Conservation (phyloP, 2,113 vertebrate species). For the Tylochromis polylepis region DNA sequence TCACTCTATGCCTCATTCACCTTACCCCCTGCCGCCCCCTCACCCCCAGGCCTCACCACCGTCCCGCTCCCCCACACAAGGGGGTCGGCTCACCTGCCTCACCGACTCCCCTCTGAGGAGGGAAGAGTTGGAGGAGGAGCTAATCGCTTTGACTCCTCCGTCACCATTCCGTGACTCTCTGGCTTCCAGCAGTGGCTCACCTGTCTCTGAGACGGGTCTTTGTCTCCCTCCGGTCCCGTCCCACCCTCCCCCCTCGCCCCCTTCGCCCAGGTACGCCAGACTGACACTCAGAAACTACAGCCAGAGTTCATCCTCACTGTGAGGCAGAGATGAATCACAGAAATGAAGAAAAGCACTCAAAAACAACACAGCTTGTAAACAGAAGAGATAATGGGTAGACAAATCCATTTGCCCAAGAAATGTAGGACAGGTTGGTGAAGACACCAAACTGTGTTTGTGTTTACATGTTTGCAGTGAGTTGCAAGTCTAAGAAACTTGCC, state of each 20-base stretch:
- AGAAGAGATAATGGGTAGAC: background rate
- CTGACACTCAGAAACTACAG: slow-evolving; percentile 94
- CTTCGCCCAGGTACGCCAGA: slow-evolving; percentile 88
- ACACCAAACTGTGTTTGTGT: slow-evolving; percentile 55
- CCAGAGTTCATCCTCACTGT: slow-evolving; percentile 98
- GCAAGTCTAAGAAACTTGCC: slow-evolving; percentile 20
- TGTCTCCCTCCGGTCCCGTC: slow-evolving; percentile 82
- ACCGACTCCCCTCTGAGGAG: slow-evolving; percentile 71
- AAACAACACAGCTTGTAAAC: background rate
- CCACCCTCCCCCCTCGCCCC: slow-evolving; percentile 85
- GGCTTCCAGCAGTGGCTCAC: slow-evolving; percentile 84
- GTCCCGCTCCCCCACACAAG: slow-evolving; percentile 52
- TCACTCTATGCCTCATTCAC: slow-evolving; percentile 44
- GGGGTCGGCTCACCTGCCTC: slow-evolving; percentile 54
- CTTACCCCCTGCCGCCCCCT: slow-evolving; percentile 50
- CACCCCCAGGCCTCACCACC: slow-evolving; percentile 59
- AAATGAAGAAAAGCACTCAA: background rate
- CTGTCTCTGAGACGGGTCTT: slow-evolving; percentile 74
- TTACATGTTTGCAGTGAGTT: slow-evolving; percentile 64
- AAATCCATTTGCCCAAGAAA: slow-evolving; percentile 13
- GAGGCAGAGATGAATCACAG: slow-evolving; percentile 56
- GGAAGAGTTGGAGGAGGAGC: slow-evolving; percentile 85
- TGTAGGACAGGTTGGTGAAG: slow-evolving; percentile 18
- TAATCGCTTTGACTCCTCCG: slow-evolving; percentile 92
- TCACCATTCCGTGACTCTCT: slow-evolving; percentile 96